Evolutionary conservation across 2,888 invertebrate genomes (phyloP), one percentile per base, ranked within the genome.

Genomic region (Sarcophaga variegata): DNA sequence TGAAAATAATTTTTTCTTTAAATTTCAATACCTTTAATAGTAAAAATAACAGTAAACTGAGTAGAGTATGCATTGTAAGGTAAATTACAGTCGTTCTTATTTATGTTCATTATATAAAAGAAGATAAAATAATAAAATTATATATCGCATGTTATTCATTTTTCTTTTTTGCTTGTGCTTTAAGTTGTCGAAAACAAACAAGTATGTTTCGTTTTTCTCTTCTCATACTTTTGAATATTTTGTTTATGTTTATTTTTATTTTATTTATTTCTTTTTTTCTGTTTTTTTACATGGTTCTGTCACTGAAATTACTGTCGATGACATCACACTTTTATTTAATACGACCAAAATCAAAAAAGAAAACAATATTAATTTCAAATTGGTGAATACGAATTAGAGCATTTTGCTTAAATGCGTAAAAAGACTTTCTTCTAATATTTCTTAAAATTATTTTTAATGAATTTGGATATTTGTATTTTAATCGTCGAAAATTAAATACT

Each of bases 301-400:
- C 62, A 82, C 79, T 71, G 66, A 85, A 85, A 82, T 71, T 79
- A 70, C 70, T 76, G 81, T 75, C 75, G 81, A 85, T 85, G 85
- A 85, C 85, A 82, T 85, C 81, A 85, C 85, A 85, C 62, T 75
- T 74, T 70, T 74, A 78, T 78, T 67, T 81, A 59, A 81, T 67
- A 67, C 62, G 67, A 69, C 64, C 77, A 85, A 85, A 84, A 81
- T 25, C 66, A 76, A 81, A n/a, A 64, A 63, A 70, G 49, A n/a
- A 27, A 66, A 59, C 60, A 37, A 64, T 49, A 64, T 10, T 10
- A 71, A 67, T 25, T 8, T n/a, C 45, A 66, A 12, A 74, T 37
- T 37, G 37, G 37, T 37, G 37, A 8, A 37, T 10, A 37, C 37
- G 37, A 37, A 37, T 37, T 37, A 37, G 37, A 37, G 37, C 37